A percentile compares a stretch with the other conserved stretches of the same genome.
phyloP scores from a whole-genome alignment of 2,113 vertebrate species.

The Cygnus buccinator region DNA sequence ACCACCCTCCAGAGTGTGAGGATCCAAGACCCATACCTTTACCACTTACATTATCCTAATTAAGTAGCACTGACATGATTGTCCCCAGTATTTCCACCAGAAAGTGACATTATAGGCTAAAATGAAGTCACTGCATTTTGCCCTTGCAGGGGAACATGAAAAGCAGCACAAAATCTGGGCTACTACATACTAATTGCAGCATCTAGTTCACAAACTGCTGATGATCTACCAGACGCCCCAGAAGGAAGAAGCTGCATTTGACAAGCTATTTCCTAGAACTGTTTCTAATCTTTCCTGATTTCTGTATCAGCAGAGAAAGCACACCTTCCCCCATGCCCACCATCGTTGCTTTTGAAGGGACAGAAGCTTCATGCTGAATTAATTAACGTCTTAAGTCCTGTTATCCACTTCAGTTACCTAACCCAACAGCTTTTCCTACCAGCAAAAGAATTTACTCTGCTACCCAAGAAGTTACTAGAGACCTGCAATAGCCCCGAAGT shows the following conservation, averaged over 20 bases:
- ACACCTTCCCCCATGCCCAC: background rate
- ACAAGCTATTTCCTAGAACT: background rate
- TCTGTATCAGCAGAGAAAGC: background rate
- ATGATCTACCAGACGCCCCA: background rate
- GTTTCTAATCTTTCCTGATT: background rate
- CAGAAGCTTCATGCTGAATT: background rate
- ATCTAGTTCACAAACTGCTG: background rate
- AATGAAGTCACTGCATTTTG: background rate
- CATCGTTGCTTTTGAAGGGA: background rate
- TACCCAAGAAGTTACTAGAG: background rate
- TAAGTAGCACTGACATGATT: background rate
- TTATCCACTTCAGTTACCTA: background rate
- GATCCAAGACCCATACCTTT: too few relatives aligned
- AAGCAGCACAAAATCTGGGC: background rate
- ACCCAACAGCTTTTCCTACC: background rate
- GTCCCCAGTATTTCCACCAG: background rate
- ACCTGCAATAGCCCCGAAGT: background rate
- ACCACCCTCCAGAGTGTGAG: accelerated
- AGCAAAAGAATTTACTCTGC: background rate
- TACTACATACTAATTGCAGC: background rate
- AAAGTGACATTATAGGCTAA: background rate
- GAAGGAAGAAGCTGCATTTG: background rate
- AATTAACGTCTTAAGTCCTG: background rate
- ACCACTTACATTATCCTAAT: background rate
- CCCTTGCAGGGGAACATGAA: background rate